A percentile compares a stretch with the other conserved stretches of the same genome.
Evolutionary conservation across 2,113 vertebrate genomes (phyloP).

Genomic region (Sturnus vulgaris): DNA sequence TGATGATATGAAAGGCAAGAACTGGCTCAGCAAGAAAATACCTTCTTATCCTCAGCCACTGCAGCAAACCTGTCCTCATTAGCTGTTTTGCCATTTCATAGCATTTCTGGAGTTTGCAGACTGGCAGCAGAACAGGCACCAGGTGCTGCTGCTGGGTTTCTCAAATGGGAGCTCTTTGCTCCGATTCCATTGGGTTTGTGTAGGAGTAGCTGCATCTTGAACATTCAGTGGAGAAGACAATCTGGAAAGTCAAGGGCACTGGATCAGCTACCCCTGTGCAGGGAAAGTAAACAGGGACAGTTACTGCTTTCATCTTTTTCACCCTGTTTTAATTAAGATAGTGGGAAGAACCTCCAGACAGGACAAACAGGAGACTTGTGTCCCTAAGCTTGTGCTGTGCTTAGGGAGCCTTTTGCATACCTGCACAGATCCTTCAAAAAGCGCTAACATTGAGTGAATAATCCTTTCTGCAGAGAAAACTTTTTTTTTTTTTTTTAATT

Average conservation of each 20-base stretch:
- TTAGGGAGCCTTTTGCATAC: not conserved
- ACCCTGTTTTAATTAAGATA: not conserved
- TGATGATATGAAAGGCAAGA: not conserved
- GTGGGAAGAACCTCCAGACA: not conserved
- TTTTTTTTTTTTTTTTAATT: no score
- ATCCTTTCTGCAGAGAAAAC: not conserved
- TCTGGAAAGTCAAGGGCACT: not conserved
- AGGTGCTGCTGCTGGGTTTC: not conserved
- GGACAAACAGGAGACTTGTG: not conserved
- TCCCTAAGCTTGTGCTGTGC: not conserved
- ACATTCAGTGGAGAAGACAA: not conserved
- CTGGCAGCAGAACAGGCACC: not conserved
- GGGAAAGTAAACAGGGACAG: not conserved
- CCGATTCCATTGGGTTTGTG: accelerated
- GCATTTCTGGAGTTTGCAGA: not conserved
- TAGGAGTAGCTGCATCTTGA: not conserved
- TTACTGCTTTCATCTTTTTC: not conserved
- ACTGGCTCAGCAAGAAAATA: not conserved
- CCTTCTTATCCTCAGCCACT: not conserved
- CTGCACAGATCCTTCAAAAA: not conserved
- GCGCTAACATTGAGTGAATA: accelerated
- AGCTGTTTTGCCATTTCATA: not conserved
- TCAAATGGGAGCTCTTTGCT: accelerated
- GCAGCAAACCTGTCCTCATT: not conserved
- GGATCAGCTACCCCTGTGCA: not conserved